Evolutionary conservation across 2,113 vertebrate genomes (phyloP), one percentile per base, ranked within the genome.

Genomic region (Grus americana): DNA sequence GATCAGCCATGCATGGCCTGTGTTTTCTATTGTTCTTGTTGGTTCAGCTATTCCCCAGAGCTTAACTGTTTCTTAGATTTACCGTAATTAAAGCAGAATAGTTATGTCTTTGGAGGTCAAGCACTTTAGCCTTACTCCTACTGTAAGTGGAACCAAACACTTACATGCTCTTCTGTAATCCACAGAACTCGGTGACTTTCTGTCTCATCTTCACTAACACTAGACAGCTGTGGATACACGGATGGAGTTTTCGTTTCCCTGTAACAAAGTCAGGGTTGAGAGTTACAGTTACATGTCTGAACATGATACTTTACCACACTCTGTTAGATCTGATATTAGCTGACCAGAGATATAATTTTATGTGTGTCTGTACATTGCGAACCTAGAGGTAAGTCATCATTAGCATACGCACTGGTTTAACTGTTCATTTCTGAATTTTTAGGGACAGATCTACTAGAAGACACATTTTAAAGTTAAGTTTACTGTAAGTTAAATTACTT

Each of bases 1-100:
- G 0, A 66, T 22, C 67, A 92, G 55, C 50, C 59, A 86, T 5
- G 22, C 72, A n/a, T 46, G 67, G 62, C 79, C 79, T 34, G 38
- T 71, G 52, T 54, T 91, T 96, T 80, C 88, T 86, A 57, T 88
- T 95, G 86, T 86, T 92, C 83, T 76, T 86, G 62, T 34, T 70
- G 71, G 58, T 88, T 86, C 70, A 88, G 85, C 54, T 79, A 5
- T 73, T 92, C 42, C 88, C 79, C 6, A 12, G 71, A 83, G 75
- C 49, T 83, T 72, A 91, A 55, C 44, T 0, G 0, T 54, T 79
- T 83, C 75, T 88, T 75, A 32, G 65, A 79, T 90, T 93, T 61
- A 46, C 46, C 58, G 21, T 76, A 82, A 88, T 86, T 90, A 96
- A 94, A 92, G 63, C 58, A 70, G 67, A 86, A 46, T 4, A 5